Conservation (phyloP, 2,113 vertebrate species). For the Clarias gariepinus region DNA sequence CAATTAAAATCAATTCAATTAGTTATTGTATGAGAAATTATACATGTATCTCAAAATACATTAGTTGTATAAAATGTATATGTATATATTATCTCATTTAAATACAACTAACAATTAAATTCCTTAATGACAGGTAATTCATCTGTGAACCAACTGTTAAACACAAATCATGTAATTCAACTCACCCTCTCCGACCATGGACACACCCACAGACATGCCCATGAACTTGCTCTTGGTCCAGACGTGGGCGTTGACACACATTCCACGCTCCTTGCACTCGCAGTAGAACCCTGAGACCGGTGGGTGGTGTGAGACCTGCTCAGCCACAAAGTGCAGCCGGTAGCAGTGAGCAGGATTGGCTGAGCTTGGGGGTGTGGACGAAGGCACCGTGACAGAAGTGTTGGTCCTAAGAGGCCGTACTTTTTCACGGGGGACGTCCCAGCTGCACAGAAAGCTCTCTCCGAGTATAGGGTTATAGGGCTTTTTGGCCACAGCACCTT, state of each 20-base stretch:
- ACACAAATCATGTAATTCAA: neutral
- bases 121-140: neutral
- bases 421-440: slow-evolving; percentile 82
- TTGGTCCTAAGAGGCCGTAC: slow-evolving; percentile 74
- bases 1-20: too few relatives aligned
- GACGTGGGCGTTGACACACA: slow-evolving; percentile 84
- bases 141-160: neutral
- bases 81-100: neutral
- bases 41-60: too few relatives aligned
- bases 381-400: slow-evolving; percentile 54
- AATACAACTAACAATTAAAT: neutral
- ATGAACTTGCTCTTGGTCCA: slow-evolving; percentile 98
- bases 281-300: slow-evolving; percentile 91
- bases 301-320: slow-evolving; percentile 91
- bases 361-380: slow-evolving; percentile 59
- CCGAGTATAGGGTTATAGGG: slow-evolving; percentile 92
- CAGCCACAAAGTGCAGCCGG: slow-evolving; percentile 84
- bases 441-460: slow-evolving; percentile 89
- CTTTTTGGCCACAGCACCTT: slow-evolving; percentile 90
- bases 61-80: slow-evolving; percentile 62
- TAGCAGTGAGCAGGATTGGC: slow-evolving; percentile 61
- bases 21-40: too few relatives aligned
- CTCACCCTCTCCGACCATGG: slow-evolving; percentile 93
- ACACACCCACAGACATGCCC: slow-evolving; percentile 93
- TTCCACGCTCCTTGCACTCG: slow-evolving; percentile 87